phyloP scores from a whole-genome alignment of 2,797 vertebrate genomes.

The Zalophus californianus region DNA sequence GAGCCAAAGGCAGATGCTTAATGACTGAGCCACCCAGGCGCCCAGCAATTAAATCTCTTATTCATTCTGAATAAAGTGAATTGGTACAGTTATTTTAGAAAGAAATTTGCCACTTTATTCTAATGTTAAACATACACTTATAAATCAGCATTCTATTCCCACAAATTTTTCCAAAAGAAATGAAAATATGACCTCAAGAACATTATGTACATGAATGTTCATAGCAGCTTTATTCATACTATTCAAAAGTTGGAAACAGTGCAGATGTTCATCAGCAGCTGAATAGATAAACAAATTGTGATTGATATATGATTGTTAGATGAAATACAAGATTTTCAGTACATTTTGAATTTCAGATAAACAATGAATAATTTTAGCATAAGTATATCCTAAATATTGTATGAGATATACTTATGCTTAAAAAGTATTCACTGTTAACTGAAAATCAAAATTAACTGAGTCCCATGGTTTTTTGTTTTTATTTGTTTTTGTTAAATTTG shows the following conservation, averaged over 20 bases:
- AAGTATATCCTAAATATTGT: background rate
- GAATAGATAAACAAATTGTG: background rate
- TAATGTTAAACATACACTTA: background rate
- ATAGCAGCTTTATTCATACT: background rate
- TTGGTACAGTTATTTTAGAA: background rate
- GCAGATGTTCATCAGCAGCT: background rate
- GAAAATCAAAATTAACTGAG: constrained; percentile 31
- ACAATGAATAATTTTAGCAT: background rate
- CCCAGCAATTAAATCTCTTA: background rate
- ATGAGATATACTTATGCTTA: background rate
- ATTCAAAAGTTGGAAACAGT: background rate
- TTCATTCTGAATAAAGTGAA: constrained; percentile 22
- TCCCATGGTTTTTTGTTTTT: background rate
- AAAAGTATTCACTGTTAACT: background rate
- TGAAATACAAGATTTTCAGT: background rate
- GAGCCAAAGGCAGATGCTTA: no score
- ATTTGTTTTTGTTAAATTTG: background rate
- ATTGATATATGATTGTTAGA: background rate
- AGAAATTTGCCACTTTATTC: background rate
- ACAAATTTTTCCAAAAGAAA: background rate
- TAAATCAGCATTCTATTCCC: background rate
- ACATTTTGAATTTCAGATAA: background rate
- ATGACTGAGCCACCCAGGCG: no score
- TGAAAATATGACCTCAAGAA: background rate
- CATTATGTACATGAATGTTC: background rate